Conservation (phyloP, 2,888 invertebrate species). For the Microplitis deprimator region DNA sequence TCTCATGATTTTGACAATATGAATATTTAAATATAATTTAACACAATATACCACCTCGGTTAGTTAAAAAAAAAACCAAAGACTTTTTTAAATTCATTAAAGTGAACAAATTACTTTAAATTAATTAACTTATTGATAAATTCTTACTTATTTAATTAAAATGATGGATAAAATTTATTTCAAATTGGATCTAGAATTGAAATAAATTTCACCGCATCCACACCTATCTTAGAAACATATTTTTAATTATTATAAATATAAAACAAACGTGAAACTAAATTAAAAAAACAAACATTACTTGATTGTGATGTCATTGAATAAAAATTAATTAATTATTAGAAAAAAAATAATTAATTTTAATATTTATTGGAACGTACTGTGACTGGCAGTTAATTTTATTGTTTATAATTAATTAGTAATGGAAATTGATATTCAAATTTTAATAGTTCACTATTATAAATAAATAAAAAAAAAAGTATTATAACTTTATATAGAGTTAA, state of each 20-base stretch:
- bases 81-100: too few relatives aligned
- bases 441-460: neutral
- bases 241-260: neutral
- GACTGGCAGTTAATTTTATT: neutral
- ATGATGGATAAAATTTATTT: constrained; percentile 69
- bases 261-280: too few relatives aligned
- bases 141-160: constrained; percentile 37
- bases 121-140: neutral
- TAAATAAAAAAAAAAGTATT: neutral
- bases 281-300: neutral
- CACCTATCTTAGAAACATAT: neutral
- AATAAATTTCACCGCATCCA: constrained; percentile 66
- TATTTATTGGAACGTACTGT: neutral
- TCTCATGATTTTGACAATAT: neutral
- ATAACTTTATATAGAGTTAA: neutral
- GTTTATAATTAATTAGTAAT: neutral
- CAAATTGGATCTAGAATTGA: constrained; percentile 70
- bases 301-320: neutral
- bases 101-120: too few relatives aligned
- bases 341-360: neutral
- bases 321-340: neutral
- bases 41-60: too few relatives aligned
- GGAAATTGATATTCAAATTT: neutral
- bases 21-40: too few relatives aligned
- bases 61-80: too few relatives aligned